A percentile compares a stretch with the other conserved stretches of the same genome.
These are phyloP conservation scores for Spilosoma lubricipeda DNA, from an alignment of 2,888 invertebrate genomes.

Conservation along the genomic window DNA sequence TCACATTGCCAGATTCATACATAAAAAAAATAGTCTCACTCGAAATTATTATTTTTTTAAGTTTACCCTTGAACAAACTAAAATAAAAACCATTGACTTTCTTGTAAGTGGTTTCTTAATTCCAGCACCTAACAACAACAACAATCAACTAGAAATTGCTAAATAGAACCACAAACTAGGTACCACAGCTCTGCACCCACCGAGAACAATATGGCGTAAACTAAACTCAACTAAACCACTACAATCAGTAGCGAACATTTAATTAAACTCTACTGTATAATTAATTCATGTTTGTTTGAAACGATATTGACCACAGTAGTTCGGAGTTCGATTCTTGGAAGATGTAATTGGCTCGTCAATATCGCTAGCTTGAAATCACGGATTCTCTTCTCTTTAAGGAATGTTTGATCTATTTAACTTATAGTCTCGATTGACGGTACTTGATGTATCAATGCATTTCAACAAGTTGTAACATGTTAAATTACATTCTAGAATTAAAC, in stretches of 20 bases:
- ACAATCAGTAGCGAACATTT: constrained; percentile 34
- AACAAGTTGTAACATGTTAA: too few relatives aligned
- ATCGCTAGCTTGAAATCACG: constrained; percentile 22
- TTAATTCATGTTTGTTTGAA: constrained; percentile 41
- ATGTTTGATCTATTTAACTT: neutral
- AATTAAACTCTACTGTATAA: constrained; percentile 39
- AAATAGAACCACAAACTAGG: constrained; percentile 14
- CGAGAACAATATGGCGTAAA: neutral
- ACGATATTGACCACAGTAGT: constrained; percentile 15
- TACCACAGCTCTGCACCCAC: constrained; percentile 5
- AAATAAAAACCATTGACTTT: neutral
- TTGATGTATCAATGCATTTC: too few relatives aligned
- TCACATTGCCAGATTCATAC: too few relatives aligned
- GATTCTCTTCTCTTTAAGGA: constrained; percentile 7
- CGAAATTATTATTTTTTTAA: too few relatives aligned
- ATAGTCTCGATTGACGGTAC: too few relatives aligned
- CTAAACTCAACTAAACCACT: constrained; percentile 27
- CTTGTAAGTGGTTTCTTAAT: neutral
- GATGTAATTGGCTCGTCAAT: constrained; percentile 9
- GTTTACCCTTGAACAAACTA: neutral
- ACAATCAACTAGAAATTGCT: constrained; percentile 12
- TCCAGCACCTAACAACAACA: neutral
- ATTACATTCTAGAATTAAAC: too few relatives aligned
- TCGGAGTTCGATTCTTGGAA: constrained; percentile 11
- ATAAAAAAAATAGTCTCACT: too few relatives aligned